Base-by-base conservation (phyloP, 2,888 invertebrate genomes). In the Xestia rhomboidea region DNA sequence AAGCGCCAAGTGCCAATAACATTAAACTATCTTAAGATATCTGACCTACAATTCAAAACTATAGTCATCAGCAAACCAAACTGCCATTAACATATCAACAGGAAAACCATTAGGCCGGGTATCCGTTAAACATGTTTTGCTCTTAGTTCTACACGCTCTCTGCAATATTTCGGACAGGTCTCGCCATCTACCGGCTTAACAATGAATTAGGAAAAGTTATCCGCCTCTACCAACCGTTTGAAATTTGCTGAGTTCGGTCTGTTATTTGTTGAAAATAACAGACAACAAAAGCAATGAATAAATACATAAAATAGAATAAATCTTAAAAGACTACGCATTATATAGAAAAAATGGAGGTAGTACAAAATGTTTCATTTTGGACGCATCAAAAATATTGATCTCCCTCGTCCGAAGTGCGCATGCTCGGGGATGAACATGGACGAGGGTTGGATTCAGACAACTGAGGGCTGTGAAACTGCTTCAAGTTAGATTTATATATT, bases 401-500 rank as follows among this genome's bases (percentile, higher is more conserved):
- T 78, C 13, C 64, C 60, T 27, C 49, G 30, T 68, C 34, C 11
- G 68, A 68, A 88, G 79, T 89, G 92, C 92, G 92, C 92, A 92
- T 92, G 92, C 85, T 76, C 81, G 82, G 80, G 73, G 68, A 46
- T 82, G 72, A 49, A 62, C 30, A 67, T 54, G 46, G 76, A 81
- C 74, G 77, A 87, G 84, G 86, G 75, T 81, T 88, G 84, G 73
- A 83, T 75, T 86, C 41, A 77, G 68, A 81, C 77, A 88, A 79
- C 85, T 81, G 90, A 93, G 88, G 93, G 92, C 93, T 94, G 94
- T 94, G 93, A 94, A 90, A 88, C 88, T 87, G 79, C 88, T 91
- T 89, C 82, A 82, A 79, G 70, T 85, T 86, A 84, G 73, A 83
- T 83, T 86, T 85, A 83, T 80, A 79, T 83, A 85, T 73, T 81